Percentiles rank a stretch among this genome's conserved stretches.
These are phyloP conservation scores for Ancistrus triradiatus DNA, from an alignment of 2,113 vertebrate genomes.

Conservation along the genomic window DNA sequence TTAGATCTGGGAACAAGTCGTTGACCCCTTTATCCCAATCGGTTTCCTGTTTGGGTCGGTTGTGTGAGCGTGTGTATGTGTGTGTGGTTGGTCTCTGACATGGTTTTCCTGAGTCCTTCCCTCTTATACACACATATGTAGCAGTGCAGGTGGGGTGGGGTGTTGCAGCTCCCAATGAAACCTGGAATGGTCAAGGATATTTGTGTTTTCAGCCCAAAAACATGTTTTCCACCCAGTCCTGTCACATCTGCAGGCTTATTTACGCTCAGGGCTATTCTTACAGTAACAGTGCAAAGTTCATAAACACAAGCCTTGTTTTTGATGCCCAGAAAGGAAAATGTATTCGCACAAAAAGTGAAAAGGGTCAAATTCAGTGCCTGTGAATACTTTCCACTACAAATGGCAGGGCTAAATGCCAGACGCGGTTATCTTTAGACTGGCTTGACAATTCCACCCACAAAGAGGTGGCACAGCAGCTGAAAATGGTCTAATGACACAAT, in stretches of 20 bases:
- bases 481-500: constrained; percentile 56
- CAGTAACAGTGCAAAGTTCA: constrained; percentile 53
- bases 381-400: constrained; percentile 50
- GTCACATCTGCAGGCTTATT: constrained; percentile 72
- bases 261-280: constrained; percentile 64
- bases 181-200: constrained; percentile 63
- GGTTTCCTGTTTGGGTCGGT: constrained; percentile 67
- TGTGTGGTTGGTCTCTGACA: constrained; percentile 52
- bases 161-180: constrained; percentile 23
- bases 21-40: constrained; percentile 61
- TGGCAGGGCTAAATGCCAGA: constrained; percentile 52
- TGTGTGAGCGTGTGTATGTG: constrained; percentile 44
- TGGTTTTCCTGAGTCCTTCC: constrained; percentile 61
- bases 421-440: constrained; percentile 64
- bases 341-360: constrained; percentile 59
- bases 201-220: constrained; percentile 66
- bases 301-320: constrained; percentile 54
- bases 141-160: constrained; percentile 57
- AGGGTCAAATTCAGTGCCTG: constrained; percentile 58
- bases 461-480: constrained; percentile 55
- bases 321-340: constrained; percentile 64
- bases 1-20: constrained; percentile 61
- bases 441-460: constrained; percentile 56
- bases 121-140: constrained; percentile 38
- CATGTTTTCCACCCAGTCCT: constrained; percentile 73